Base-by-base conservation (phyloP, 2,888 invertebrate species). In the Chromoteleia sp. region DNA sequence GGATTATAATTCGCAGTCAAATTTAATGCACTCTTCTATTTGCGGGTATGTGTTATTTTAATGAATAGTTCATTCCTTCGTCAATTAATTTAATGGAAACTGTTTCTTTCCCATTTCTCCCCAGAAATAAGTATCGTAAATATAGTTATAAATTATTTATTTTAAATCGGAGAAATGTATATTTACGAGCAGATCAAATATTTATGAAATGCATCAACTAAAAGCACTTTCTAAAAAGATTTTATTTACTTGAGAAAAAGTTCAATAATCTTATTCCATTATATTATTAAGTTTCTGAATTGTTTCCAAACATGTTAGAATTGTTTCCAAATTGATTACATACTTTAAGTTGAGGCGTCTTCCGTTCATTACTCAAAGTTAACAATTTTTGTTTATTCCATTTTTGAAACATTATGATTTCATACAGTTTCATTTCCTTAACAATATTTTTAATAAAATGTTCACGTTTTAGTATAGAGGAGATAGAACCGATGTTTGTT, bases 71-170 rank as follows among this genome's bases (percentile, higher is more conserved):
- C 10, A 54, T 54, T 33, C n/a, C 19, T 36, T 36, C 3, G 36
- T 54, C 36, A 54, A 54, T 54, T 19, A 54, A 36, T n/a, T 54
- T 36, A 54, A 54, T 54, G 33, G 54, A 54, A 36, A 17, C 12
- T 41, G 3, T 3, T 15, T 15, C 14, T 12, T 41, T 15, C 14
- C 12, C 1, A 21, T n/a, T 10, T 25, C 25, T 25, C n/a, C 12
- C 6, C 6, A 21, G 4, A n/a, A 41, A 15, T 12, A 41, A 41
- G 15, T 14, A 14, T 41, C 33, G 33, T n/a, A 36, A 30, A 30
- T 30, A 52, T 52, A 5, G 14, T 52, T n/a, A 14, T 52, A 30
- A 14, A 52, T 30, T 52, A 52, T 29, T 29, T 12, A 56, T 58
- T 39, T 58, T 19, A 58, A 58, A 58, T 58, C 39, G 7, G 0